These are phyloP conservation scores for Aythya fuligula DNA, from an alignment of 2,797 vertebrate species.

Conservation along the genomic window DNA sequence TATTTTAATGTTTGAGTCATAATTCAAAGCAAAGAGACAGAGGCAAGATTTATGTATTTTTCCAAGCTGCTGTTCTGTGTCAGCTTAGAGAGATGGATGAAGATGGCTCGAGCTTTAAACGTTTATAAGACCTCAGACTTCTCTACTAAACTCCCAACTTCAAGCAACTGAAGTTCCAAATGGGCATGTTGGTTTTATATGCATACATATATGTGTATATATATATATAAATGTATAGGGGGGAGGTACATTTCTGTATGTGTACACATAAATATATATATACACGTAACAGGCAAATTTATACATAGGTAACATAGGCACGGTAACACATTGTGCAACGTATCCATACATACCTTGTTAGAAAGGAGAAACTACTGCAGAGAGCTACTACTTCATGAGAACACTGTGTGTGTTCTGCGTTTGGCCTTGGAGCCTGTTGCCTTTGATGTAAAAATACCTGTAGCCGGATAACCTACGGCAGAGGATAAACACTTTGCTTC, in stretches of 20 bases:
- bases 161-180: neutral
- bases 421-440: neutral
- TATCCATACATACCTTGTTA: neutral
- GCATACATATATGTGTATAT: no score
- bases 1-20: conserved; percentile 47
- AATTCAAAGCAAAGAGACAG: conserved; percentile 24
- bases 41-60: neutral
- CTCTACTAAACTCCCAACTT: neutral
- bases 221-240: no score
- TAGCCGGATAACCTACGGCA: neutral
- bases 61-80: neutral
- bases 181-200: neutral
- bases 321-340: neutral
- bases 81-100: neutral
- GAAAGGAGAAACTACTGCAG: neutral
- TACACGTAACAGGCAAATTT: neutral
- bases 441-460: neutral
- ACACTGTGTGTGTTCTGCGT: neutral
- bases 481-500: neutral
- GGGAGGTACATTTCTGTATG: neutral
- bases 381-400: neutral
- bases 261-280: neutral
- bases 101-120: neutral
- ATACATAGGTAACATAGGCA: neutral
- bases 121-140: neutral